Evolutionary conservation across 2,113 vertebrate species (phyloP).

Genomic region (Erpornis zantholeuca): DNA sequence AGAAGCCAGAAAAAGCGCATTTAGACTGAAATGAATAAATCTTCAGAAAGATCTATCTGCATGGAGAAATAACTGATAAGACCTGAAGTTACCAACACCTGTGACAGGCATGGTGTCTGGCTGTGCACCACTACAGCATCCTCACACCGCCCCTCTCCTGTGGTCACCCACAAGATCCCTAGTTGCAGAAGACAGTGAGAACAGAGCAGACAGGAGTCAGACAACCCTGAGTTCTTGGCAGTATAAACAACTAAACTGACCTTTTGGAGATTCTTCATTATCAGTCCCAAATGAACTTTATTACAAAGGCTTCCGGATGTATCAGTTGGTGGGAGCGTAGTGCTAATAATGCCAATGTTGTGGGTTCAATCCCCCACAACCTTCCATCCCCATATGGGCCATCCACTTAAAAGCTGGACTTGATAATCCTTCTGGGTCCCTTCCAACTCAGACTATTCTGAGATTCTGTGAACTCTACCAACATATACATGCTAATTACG

Average conservation of each 20-base stretch:
- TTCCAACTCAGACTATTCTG: background rate
- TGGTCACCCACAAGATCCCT: fast-evolving
- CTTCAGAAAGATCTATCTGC: background rate
- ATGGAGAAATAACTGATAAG: background rate
- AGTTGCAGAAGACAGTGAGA: background rate
- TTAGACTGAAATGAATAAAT: background rate
- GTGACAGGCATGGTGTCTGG: background rate
- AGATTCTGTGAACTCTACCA: background rate
- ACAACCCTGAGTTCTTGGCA: background rate
- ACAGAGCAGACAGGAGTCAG: background rate
- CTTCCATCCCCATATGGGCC: background rate
- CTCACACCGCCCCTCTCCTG: background rate
- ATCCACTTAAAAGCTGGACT: background rate
- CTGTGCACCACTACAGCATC: background rate
- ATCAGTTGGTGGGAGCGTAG: background rate
- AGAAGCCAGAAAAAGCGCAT: background rate
- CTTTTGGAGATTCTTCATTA: background rate
- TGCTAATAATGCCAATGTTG: background rate
- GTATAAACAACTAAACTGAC: background rate
- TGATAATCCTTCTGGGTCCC: background rate
- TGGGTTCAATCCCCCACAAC: background rate
- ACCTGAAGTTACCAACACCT: background rate
- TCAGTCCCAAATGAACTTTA: background rate
- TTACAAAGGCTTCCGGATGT: background rate
- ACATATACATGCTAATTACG: background rate